Conservation (phyloP, 2,113 vertebrate genomes). For the Bos javanicus region DNA sequence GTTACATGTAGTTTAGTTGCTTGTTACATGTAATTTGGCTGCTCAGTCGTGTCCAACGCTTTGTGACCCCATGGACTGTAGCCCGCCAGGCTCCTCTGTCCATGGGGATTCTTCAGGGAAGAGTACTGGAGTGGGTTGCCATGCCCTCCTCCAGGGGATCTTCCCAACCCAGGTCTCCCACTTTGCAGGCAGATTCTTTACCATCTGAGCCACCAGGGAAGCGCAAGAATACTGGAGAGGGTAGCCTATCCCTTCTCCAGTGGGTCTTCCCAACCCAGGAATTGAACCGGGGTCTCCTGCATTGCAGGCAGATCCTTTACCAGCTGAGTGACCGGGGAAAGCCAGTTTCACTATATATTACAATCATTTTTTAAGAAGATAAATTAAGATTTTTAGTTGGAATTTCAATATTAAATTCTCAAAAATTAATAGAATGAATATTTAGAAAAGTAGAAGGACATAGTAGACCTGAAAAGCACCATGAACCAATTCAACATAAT, state of each 20-base stretch:
- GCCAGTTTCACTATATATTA: not conserved
- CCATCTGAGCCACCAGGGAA: not conserved
- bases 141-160: not conserved
- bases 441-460: not conserved
- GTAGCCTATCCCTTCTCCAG: not conserved
- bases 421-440: not conserved
- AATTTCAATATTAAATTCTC: not conserved
- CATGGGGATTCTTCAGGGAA: not conserved
- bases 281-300: not conserved
- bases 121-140: not conserved
- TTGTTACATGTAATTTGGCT: not conserved
- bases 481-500: not conserved
- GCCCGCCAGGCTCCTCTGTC: not conserved
- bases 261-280: not conserved
- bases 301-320: not conserved
- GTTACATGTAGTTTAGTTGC: not conserved
- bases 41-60: not conserved
- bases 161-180: not conserved
- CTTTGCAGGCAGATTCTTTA: not conserved
- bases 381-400: not conserved
- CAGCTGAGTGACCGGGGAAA: not conserved
- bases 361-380: not conserved
- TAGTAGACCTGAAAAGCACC: not conserved
- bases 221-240: not conserved
- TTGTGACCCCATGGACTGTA: not conserved